Evolutionary conservation across 2,888 invertebrate genomes (phyloP), one percentile per base, ranked within the genome.

Genomic region (Diarsia rubi): DNA sequence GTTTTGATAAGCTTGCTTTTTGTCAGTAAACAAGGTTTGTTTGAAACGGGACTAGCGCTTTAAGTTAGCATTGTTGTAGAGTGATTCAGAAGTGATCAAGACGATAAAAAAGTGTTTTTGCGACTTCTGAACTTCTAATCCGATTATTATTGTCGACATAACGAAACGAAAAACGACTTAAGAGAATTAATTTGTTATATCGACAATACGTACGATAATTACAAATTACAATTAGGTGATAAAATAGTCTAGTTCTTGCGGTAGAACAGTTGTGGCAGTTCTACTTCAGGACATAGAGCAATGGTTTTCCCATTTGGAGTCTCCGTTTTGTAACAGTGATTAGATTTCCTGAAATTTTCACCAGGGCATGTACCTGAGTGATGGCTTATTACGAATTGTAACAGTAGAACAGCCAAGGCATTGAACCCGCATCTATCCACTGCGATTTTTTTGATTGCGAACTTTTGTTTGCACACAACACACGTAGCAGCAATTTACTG

Each of bases 1-100:
- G 8, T 24, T n/a, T 19, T 57, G 82, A 84, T 84, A 82, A 72
- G 3, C 24, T n/a, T 1, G 8, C 12, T 24, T 59, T 75, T 75
- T 84, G 47, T 14, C 54, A 19, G 65, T 47, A 42, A 75, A 75
- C 67, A 52, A 59, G 60, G n/a, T 45, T 37, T 27, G 19, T 71
- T 79, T 59, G 16, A 65, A 83, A 71, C 59, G 74, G 79, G 79
- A 79, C 69, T 2, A 3, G 5, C 9, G 0, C 65, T 65, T 72
- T 49, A 0, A 12, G 0, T 71, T 37, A 3, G 11, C 27, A 68
- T 62, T 65, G 68, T 69, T 80, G 11, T n/a, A 45, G 4, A 6
- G 12, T 12, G 44, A 14, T 19, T 42, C 21, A 12, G 1, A 12
- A 52, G 1, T 12, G 16, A 64, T 45, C 3, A 16, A 11, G 42